These are phyloP conservation scores for Tetragonula clypearis DNA, from an alignment of 1,140 invertebrate species.

Conservation along the genomic window DNA sequence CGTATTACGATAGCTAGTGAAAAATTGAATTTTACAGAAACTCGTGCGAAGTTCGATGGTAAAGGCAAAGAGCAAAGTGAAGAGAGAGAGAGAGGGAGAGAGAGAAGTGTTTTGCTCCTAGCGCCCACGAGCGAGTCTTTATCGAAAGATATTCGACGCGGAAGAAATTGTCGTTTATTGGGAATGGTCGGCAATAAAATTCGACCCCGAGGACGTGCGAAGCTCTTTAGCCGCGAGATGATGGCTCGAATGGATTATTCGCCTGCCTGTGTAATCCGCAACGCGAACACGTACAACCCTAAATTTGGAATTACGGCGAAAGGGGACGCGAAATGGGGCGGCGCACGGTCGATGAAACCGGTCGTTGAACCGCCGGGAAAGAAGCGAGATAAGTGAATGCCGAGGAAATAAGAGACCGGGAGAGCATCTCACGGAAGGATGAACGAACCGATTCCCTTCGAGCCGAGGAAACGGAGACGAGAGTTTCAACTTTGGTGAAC, in stretches of 20 bases:
- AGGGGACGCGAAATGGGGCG: background rate
- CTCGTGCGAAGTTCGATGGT: background rate
- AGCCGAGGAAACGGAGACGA: background rate
- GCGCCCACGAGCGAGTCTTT: too few species aligned
- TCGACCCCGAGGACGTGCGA: background rate
- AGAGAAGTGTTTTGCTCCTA: too few species aligned
- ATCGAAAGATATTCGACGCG: background rate
- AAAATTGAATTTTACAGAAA: background rate
- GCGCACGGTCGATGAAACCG: background rate
- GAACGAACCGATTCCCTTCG: background rate
- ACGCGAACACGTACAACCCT: background rate
- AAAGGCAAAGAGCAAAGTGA: background rate
- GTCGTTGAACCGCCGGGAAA: background rate
- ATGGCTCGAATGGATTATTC: background rate
- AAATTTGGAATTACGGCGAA: background rate
- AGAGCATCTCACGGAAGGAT: background rate
- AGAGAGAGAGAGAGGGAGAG: too few species aligned
- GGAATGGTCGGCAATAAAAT: background rate
- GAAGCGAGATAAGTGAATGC: slow-evolving; percentile 9
- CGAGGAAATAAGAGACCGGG: slow-evolving; percentile 12
- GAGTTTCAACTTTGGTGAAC: slow-evolving; percentile 8
- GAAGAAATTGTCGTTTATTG: background rate
- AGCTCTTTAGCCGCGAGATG: background rate
- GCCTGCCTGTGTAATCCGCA: background rate
- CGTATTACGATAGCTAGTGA: background rate